These are phyloP conservation scores for Nothura maculosa DNA, from an alignment of 2,797 vertebrate species.

Conservation along the genomic window DNA sequence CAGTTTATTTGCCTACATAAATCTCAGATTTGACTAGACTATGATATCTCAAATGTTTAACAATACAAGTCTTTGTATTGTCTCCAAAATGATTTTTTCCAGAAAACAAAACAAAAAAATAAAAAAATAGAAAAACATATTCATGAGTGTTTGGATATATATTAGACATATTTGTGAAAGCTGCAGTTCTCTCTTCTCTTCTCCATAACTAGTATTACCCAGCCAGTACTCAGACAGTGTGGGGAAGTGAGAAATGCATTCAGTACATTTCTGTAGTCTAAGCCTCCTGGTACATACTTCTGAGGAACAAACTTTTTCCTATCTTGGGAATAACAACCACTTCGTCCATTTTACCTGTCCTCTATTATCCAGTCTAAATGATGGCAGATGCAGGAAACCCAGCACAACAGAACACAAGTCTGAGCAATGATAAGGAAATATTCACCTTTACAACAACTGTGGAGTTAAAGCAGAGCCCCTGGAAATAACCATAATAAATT, in stretches of 20 bases:
- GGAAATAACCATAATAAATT: background rate
- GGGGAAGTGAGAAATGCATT: background rate
- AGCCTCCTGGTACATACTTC: background rate
- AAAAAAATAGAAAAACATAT: background rate
- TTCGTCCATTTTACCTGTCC: background rate
- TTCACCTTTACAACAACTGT: background rate
- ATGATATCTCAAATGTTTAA: background rate
- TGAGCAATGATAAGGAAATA: background rate
- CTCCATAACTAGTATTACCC: background rate
- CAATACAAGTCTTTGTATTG: background rate
- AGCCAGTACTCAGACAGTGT: background rate
- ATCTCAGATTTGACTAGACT: background rate
- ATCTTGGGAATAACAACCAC: background rate
- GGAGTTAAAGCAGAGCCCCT: background rate
- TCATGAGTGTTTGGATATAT: background rate
- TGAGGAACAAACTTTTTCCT: background rate
- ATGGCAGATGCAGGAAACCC: background rate
- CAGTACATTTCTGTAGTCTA: background rate
- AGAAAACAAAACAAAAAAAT: background rate
- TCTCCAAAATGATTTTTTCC: background rate
- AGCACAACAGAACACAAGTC: background rate
- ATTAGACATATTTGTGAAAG: background rate
- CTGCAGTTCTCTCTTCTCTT: background rate
- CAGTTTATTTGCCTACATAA: background rate
- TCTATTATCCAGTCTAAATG: background rate